Percentiles rank a stretch among this genome's conserved stretches.
Evolutionary conservation across 2,113 vertebrate species (phyloP).

Genomic region (Castor canadensis): DNA sequence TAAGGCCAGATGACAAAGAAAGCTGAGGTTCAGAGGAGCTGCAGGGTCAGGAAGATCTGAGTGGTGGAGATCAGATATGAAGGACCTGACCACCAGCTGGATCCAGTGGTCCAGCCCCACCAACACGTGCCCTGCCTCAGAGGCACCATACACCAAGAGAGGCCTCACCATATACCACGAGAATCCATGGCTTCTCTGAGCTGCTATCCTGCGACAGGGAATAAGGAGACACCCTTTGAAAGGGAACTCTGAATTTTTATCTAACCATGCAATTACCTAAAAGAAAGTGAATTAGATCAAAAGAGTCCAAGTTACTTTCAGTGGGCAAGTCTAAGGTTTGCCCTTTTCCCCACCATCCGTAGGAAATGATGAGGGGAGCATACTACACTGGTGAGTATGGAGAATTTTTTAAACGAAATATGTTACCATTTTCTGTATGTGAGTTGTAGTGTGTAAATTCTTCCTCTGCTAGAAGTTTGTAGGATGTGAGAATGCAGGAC

Average conservation of each 20-base stretch:
- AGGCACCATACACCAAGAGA: no score
- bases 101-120: background rate
- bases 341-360: background rate
- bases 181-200: background rate
- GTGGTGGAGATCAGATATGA: background rate
- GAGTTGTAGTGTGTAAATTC: background rate
- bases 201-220: background rate
- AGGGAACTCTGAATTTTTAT: background rate
- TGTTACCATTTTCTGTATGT: background rate
- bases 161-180: fast-evolving
- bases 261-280: background rate
- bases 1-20: background rate
- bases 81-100: background rate
- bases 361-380: background rate
- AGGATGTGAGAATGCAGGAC: background rate
- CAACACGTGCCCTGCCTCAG: background rate
- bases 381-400: background rate
- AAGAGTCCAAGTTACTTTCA: background rate
- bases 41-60: background rate
- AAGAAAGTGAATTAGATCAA: background rate
- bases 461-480: background rate
- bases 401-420: background rate
- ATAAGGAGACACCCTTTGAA: background rate
- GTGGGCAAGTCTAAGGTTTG: background rate
- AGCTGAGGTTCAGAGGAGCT: background rate